Percentiles rank a stretch among this genome's conserved stretches.
phyloP scores from a whole-genome alignment of 2,113 vertebrate genomes.

The Ariopsis seemanni region DNA sequence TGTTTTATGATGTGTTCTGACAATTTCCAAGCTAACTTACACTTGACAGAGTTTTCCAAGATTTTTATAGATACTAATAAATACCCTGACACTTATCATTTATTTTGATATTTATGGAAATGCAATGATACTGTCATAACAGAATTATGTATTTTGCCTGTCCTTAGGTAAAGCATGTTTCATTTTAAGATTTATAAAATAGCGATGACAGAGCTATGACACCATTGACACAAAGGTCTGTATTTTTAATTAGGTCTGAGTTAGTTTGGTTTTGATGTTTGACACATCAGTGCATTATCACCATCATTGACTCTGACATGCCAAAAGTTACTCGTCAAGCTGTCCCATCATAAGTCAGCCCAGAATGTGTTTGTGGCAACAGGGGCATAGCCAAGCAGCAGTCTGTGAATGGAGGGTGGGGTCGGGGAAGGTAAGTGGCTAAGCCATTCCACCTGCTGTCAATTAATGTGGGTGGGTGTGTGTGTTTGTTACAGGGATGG shows the following conservation, averaged over 20 bases:
- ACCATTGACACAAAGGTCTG: not conserved
- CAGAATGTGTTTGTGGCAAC: not conserved
- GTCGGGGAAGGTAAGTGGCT: no score
- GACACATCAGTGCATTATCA: not conserved
- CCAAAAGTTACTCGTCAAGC: not conserved
- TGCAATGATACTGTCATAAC: not conserved
- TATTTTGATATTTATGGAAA: not conserved
- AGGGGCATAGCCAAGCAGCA: no score
- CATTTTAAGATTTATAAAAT: not conserved
- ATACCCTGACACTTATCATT: not conserved
- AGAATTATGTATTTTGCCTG: not conserved
- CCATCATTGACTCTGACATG: not conserved
- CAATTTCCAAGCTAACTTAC: not conserved
- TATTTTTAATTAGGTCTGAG: not conserved
- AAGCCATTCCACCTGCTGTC: no score
- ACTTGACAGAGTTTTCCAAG: not conserved
- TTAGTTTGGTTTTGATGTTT: not conserved
- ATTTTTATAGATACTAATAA: not conserved
- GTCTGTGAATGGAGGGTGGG: no score
- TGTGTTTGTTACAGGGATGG: no score
- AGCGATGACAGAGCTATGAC: not conserved
- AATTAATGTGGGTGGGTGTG: no score
- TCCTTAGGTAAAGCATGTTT: not conserved
- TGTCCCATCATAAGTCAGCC: not conserved
- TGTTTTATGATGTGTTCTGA: not conserved